phyloP scores from a whole-genome alignment of 1,140 invertebrate genomes.

The Dryas iulia region DNA sequence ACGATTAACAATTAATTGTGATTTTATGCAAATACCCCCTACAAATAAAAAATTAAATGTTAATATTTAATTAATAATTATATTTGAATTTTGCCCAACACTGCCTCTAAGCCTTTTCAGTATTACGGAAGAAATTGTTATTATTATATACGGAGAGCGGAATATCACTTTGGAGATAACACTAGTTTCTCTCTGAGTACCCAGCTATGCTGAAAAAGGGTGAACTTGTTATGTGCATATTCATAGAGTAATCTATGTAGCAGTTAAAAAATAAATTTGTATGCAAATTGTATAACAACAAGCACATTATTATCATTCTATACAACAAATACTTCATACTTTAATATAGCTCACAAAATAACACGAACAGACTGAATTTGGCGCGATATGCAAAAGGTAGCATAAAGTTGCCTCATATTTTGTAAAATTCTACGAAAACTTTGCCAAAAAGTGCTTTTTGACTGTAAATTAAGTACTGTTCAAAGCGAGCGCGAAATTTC shows the following conservation, averaged over 20 bases:
- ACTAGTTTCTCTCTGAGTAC: too few species aligned
- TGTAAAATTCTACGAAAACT: not conserved
- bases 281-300: not conserved
- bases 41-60: too few species aligned
- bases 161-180: too few species aligned
- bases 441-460: constrained; percentile 4
- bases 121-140: too few species aligned
- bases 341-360: not conserved
- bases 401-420: constrained; percentile 2
- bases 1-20: too few species aligned
- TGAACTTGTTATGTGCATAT: too few species aligned
- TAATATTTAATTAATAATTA: too few species aligned
- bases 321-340: not conserved
- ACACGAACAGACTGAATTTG: not conserved
- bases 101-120: too few species aligned
- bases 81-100: too few species aligned
- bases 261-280: not conserved
- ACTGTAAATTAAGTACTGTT: constrained; percentile 10
- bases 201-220: too few species aligned
- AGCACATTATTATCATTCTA: not conserved
- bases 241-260: not conserved
- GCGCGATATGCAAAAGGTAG: not conserved
- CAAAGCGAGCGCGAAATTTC: constrained; percentile 11
- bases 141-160: too few species aligned
- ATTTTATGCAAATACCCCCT: too few species aligned